Evolutionary conservation across 1,140 invertebrate species (phyloP).

Genomic region (Rhopalosiphum padi): DNA sequence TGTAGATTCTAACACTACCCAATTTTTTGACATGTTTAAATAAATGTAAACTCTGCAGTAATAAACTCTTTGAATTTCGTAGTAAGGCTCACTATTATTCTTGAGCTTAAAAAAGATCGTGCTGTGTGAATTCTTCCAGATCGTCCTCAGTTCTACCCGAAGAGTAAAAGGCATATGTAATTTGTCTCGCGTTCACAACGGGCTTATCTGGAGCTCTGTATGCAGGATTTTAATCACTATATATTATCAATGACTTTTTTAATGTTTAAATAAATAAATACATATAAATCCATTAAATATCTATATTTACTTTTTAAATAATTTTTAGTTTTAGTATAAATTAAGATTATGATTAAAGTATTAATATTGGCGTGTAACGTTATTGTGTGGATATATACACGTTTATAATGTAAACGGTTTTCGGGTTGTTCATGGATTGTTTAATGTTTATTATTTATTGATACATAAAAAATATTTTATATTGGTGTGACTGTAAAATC

Average conservation of each 20-base stretch:
- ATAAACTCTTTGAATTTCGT: neutral
- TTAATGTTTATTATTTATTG: neutral
- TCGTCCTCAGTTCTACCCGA: neutral
- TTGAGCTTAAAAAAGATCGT: neutral
- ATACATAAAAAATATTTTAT: neutral
- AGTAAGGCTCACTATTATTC: neutral
- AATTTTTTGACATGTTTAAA: neutral
- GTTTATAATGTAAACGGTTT: too few relatives aligned
- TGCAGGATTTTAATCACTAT: too few relatives aligned
- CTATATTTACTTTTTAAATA: too few relatives aligned
- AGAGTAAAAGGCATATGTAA: neutral
- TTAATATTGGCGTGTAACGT: neutral
- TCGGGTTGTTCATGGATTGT: neutral
- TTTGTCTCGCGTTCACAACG: neutral
- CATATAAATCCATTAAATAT: too few relatives aligned
- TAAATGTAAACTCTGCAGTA: neutral
- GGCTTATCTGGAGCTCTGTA: neutral
- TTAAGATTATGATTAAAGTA: too few relatives aligned
- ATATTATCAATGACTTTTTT: too few relatives aligned
- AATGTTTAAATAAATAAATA: too few relatives aligned
- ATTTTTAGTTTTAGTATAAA: too few relatives aligned
- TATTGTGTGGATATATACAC: neutral
- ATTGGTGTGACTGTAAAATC: neutral
- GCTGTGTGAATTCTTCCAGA: neutral
- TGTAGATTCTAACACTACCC: neutral